These are phyloP conservation scores for Aphelocoma coerulescens DNA, from an alignment of 2,113 vertebrate species.

Conservation along the genomic window DNA sequence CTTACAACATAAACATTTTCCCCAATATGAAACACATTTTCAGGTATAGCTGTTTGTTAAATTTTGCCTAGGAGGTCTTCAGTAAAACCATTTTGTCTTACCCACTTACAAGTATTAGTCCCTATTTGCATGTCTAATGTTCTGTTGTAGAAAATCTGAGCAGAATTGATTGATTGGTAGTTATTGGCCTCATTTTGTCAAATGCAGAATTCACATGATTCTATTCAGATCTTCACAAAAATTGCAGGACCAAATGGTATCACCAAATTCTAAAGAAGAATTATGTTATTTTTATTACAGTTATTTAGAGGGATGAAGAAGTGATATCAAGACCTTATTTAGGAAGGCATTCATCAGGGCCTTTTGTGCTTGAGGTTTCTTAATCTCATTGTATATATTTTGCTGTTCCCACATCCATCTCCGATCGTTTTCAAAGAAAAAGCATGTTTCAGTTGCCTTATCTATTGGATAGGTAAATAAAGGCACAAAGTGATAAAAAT, in stretches of 20 bases:
- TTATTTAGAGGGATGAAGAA: neutral
- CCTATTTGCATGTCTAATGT: neutral
- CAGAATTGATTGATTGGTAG: neutral
- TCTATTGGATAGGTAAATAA: neutral
- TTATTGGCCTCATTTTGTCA: neutral
- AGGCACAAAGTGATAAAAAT: neutral
- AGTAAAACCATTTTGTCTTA: neutral
- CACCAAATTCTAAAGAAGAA: neutral
- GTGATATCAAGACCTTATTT: neutral
- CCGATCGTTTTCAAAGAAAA: neutral
- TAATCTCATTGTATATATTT: neutral
- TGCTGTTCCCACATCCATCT: neutral
- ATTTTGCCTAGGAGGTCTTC: neutral
- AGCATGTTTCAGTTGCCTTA: neutral
- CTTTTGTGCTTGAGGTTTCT: neutral
- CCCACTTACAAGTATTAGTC: neutral
- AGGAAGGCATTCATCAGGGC: neutral
- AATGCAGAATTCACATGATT: neutral
- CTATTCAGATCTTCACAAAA: neutral
- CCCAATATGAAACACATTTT: neutral
- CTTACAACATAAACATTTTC: neutral
- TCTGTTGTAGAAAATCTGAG: neutral
- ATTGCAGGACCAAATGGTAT: neutral
- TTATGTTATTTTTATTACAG: neutral
- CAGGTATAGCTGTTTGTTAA: neutral